Percentiles rank a stretch among this genome's conserved stretches.
Conservation (phyloP, 2,888 invertebrate genomes). For the Heliconius ismenius region DNA sequence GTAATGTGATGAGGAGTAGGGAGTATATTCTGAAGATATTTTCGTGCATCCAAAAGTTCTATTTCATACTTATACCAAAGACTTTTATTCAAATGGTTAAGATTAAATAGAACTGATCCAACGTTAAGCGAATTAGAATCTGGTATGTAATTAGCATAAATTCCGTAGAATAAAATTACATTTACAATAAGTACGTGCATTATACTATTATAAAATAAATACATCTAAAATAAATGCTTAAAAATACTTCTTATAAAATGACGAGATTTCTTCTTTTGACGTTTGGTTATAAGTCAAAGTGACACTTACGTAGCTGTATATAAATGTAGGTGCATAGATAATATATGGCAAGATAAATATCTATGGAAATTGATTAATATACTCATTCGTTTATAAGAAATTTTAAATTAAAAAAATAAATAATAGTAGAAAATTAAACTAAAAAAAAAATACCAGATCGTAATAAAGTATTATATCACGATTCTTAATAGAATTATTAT, state of each 20-base stretch:
- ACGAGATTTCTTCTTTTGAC: background rate
- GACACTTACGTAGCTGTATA: background rate
- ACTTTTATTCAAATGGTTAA: conserved; percentile 51
- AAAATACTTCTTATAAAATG: conserved; percentile 15
- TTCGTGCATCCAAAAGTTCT: conserved; percentile 58
- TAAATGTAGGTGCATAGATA: background rate
- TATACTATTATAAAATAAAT: conserved; percentile 47
- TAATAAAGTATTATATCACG: background rate
- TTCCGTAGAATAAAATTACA: conserved; percentile 40
- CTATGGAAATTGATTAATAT: background rate
- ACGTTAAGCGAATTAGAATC: conserved; percentile 54
- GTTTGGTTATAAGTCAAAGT: background rate
- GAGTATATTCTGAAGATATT: conserved; percentile 60
- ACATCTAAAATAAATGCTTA: conserved; percentile 61
- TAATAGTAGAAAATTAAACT: background rate
- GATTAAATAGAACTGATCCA: conserved; percentile 65
- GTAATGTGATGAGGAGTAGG: conserved; percentile 55
- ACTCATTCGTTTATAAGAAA: background rate
- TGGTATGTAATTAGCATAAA: conserved; percentile 34
- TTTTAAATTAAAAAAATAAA: background rate
- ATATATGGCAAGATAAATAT: background rate
- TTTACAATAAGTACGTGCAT: conserved; percentile 34
- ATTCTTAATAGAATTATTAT: background rate
- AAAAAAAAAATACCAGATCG: background rate
- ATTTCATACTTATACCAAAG: conserved; percentile 58